These are phyloP conservation scores for Sturnira hondurensis DNA, from an alignment of 2,113 vertebrate genomes.

Conservation along the genomic window DNA sequence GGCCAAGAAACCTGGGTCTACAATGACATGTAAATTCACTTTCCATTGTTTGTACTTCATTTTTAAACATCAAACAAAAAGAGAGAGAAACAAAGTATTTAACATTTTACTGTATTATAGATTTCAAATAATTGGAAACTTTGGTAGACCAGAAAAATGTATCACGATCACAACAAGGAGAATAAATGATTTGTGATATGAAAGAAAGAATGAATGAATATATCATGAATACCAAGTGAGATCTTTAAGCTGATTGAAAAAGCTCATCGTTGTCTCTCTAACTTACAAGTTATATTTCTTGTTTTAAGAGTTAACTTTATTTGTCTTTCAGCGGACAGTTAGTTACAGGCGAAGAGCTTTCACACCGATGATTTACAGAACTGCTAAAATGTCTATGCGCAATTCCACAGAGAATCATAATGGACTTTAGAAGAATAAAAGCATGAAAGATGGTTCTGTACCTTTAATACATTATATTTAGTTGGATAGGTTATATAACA, in stretches of 20 bases:
- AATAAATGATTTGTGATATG: background rate
- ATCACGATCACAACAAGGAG: background rate
- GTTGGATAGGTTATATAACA: background rate
- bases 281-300: background rate
- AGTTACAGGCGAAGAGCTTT: background rate
- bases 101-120: background rate
- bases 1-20: background rate
- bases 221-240: background rate
- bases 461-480: background rate
- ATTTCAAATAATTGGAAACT: background rate
- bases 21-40: background rate
- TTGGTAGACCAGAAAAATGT: background rate
- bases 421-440: background rate
- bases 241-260: background rate
- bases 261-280: background rate
- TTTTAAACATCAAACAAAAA: background rate
- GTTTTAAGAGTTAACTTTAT: background rate
- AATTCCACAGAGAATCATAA: background rate
- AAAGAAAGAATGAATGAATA: background rate
- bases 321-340: background rate
- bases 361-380: background rate
- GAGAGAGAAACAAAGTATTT: background rate
- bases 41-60: background rate
- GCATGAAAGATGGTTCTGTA: background rate
- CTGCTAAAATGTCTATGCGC: background rate